Percentiles rank a stretch among this genome's conserved stretches.
These are phyloP conservation scores for Spisula solida DNA, from an alignment of 2,888 invertebrate species.

Conservation along the genomic window DNA sequence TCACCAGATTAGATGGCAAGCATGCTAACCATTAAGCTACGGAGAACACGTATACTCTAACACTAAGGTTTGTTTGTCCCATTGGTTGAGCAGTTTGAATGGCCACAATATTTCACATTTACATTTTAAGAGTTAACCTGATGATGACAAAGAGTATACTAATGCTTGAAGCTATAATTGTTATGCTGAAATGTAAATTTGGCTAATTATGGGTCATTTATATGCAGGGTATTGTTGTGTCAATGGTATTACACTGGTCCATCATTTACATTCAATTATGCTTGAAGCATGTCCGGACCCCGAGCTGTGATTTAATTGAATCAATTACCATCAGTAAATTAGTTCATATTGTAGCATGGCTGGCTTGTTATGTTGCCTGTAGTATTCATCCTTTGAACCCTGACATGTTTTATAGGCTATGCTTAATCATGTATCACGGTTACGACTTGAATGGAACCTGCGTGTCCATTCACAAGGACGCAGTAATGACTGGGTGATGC, in stretches of 20 bases:
- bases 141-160: neutral
- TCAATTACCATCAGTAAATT: slow-evolving; percentile 6
- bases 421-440: neutral
- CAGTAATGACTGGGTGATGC: slow-evolving; percentile 14
- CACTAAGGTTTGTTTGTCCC: too few relatives aligned
- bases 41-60: too few relatives aligned
- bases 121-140: neutral
- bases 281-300: slow-evolving; percentile 4
- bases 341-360: neutral
- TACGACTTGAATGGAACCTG: neutral
- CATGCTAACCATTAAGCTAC: too few relatives aligned
- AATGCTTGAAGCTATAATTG: neutral
- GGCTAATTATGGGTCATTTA: slow-evolving; percentile 17
- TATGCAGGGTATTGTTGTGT: neutral
- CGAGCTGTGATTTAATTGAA: slow-evolving; percentile 17
- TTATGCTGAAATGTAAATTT: slow-evolving; percentile 2
- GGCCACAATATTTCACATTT: too few relatives aligned
- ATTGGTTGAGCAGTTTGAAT: too few relatives aligned
- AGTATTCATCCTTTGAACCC: neutral
- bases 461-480: neutral
- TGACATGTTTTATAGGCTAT: neutral
- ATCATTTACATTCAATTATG: slow-evolving; percentile 17
- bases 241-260: neutral
- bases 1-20: too few relatives aligned
- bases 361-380: neutral